Percentiles rank a stretch among this genome's conserved stretches.
Evolutionary conservation across 2,113 vertebrate genomes (phyloP).

Genomic region (Megaceryle maxima): DNA sequence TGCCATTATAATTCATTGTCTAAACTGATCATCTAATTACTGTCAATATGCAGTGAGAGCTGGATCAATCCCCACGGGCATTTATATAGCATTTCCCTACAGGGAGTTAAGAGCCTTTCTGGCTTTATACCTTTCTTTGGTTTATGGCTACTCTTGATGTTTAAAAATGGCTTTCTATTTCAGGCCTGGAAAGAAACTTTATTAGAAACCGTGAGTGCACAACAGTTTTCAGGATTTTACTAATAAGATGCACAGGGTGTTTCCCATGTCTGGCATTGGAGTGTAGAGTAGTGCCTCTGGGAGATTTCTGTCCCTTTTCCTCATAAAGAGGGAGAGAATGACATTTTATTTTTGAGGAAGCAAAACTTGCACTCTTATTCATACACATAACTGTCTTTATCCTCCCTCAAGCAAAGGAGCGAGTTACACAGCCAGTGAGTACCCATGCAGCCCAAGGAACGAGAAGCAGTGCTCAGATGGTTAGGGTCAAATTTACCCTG

Average conservation of each 20-base stretch:
- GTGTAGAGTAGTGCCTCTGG: neutral
- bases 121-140: neutral
- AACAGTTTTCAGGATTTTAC: neutral
- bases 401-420: neutral
- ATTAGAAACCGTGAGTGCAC: neutral
- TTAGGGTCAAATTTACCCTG: neutral
- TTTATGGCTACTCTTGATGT: neutral
- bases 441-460: rapidly evolving
- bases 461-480: neutral
- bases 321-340: neutral
- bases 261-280: neutral
- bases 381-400: neutral
- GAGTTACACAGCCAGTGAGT: neutral
- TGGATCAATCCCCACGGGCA: neutral
- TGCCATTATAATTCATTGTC: neutral
- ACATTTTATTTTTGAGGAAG: neutral
- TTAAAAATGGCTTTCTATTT: neutral
- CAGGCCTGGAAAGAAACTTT: neutral
- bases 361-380: neutral
- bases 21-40: neutral
- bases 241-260: neutral
- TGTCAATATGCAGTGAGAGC: neutral
- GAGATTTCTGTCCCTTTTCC: neutral
- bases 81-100: neutral
- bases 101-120: neutral